Conservation (phyloP, 2,113 vertebrate genomes). For the Saguinus midas region DNA sequence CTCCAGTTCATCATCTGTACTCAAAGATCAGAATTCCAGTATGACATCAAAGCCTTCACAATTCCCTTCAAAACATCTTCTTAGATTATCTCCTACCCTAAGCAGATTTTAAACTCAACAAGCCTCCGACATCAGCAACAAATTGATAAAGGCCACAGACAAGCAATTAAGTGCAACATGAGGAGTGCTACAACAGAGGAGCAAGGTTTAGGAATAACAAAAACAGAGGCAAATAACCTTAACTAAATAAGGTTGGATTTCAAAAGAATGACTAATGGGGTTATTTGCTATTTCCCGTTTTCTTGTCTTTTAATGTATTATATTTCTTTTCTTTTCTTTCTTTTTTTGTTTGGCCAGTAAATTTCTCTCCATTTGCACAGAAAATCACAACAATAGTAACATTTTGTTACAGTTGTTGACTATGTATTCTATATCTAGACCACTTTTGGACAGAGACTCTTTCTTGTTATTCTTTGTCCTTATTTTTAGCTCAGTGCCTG, state of each 20-base stretch:
- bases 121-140: not conserved
- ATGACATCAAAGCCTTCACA: not conserved
- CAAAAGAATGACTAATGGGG: not conserved
- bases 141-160: not conserved
- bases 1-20: not conserved
- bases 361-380: not conserved
- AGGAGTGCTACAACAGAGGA: not conserved
- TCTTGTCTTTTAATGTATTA: not conserved
- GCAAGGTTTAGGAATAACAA: not conserved
- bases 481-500: not conserved
- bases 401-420: not conserved
- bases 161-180: not conserved
- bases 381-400: not conserved
- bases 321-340: too few relatives aligned
- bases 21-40: not conserved
- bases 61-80: not conserved
- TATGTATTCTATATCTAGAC: not conserved
- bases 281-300: not conserved
- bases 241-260: not conserved
- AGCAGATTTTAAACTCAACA: not conserved
- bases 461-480: not conserved
- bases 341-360: not conserved
- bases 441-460: not conserved
- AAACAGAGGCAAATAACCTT: not conserved
- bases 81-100: not conserved